Percentiles rank a stretch among this genome's conserved stretches.
phyloP scores from a whole-genome alignment of 2,113 vertebrate species.

The Hepsetus odoe region DNA sequence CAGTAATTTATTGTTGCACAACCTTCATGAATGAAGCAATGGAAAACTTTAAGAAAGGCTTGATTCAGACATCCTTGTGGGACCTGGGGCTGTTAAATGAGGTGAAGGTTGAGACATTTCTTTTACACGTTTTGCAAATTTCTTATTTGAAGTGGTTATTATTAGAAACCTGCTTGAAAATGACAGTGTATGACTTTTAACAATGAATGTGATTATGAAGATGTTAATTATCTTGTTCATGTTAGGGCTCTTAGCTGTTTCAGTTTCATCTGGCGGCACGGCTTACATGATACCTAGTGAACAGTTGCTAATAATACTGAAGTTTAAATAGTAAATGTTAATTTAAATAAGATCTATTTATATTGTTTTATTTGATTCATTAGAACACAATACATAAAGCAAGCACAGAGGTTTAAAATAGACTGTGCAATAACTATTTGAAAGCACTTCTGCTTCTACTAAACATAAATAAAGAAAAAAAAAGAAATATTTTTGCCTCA shows the following conservation, averaged over 20 bases:
- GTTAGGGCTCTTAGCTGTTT: background rate
- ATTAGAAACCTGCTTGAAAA: background rate
- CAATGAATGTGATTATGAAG: background rate
- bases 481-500: conserved; percentile 10
- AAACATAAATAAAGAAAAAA: no score
- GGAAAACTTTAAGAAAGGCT: conserved; percentile 8
- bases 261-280: background rate
- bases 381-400: background rate
- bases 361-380: background rate
- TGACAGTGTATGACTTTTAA: background rate
- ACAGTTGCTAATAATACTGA: background rate
- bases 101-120: background rate
- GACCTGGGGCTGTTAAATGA: background rate
- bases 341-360: background rate
- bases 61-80: background rate
- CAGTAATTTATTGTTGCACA: background rate
- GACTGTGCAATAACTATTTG: conserved; percentile 2
- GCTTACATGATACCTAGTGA: background rate
- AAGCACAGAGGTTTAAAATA: background rate
- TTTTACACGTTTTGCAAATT: background rate
- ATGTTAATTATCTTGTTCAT: background rate
- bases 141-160: background rate
- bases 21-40: conserved; percentile 2
- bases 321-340: background rate
- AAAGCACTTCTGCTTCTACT: background rate